Base-by-base conservation (phyloP, 2,113 vertebrate species). In the Capreolus pygargus region DNA sequence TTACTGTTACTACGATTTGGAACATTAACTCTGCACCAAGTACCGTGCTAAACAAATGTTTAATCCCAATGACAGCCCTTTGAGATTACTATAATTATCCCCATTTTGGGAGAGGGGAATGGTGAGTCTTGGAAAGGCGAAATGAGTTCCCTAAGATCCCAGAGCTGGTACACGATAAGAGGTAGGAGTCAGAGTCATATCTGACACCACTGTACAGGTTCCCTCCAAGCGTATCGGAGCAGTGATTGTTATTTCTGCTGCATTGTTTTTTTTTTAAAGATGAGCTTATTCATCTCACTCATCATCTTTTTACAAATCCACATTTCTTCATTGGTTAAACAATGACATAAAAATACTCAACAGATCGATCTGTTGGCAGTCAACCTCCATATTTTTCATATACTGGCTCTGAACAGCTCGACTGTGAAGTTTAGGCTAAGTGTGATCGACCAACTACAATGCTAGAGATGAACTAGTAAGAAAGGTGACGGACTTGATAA, bases 401-500 rank as follows among this genome's bases (percentile, higher is more conserved):
- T 47, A 28, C 58, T 36, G 76, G 64, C 61, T 86, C n/a, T 55
- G 43, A 45, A 50, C 1, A 10, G 28, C 13, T 3, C 15, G 28
- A 30, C 39, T 67, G 61, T 25, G 7, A 91, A 52, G 19, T 55
- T 84, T n/a, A 39, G 52, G 36, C 57, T n/a, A 25, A 47, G 33
- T 6, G 23, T n/a, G 52, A 78, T 23, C 19, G 28, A 76, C 15
- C 39, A 64, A 23, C 19, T 9, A 5, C 47, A 14, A 3, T 23
- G 86, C 58, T 55, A 33, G 0, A 30, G 93, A 12, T 27, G 95
- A 96, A 94, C 96, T 85, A 94, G 33, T 60, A 91, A 89, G 57
- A 88, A 36, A 96, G 94, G 90, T 60, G 91, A 84, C 21, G 28
- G 94, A 96, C 8, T 81, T 60, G 61, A 96, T 67, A 74, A 97